Base-by-base conservation (phyloP, 2,888 invertebrate genomes). In the Laothoe populi region DNA sequence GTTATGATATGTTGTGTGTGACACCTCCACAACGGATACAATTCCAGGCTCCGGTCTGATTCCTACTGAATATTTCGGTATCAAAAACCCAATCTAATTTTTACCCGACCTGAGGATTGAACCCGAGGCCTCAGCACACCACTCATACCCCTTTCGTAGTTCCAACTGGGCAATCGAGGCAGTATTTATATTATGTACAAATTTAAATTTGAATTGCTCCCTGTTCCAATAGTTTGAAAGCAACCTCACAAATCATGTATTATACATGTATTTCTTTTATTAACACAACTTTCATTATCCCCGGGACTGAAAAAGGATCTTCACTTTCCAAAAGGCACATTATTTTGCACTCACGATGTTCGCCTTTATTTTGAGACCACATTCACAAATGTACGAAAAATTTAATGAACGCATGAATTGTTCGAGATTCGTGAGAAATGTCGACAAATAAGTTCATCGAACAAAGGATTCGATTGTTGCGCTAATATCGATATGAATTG, bases 281-380 rank as follows among this genome's bases (percentile, higher is more conserved):
- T 48, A 35, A 53, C 31, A 4, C 10, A 19, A 35, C 35, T 53
- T 53, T 53, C n/a, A 48, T 48, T 53, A 53, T 31, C 19, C 31
- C 49, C 10, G 49, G n/a, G 31, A 19, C 19, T 19, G 35, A 53
- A 35, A 53, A 53, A 53, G 53, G 53, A 19, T 49, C 61, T 58
- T 61, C 44, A 57, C 61, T 60, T 62, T 64, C 63, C 49, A 60
- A 64, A 59, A 57, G 35, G 35, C 35, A 46, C 23, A 35, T 59
- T 59, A 31, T 45, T 31, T 59, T 13, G 26, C 26, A 11, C 44
- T 62, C 64, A 64, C 64, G 64, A 62, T 64, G 49, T 13, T 48
- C 5, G 45, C 23, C 61, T 48, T 62, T 58, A 58, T 48, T 48
- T 38, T 46, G n/a, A 38, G 38, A 48, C 59, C 59, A 31, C 59